Percentiles rank a stretch among this genome's conserved stretches.
Evolutionary conservation across 64 coral and sea anemone species (phyloP).

Genomic region (Stichodactyla mertensii): DNA sequence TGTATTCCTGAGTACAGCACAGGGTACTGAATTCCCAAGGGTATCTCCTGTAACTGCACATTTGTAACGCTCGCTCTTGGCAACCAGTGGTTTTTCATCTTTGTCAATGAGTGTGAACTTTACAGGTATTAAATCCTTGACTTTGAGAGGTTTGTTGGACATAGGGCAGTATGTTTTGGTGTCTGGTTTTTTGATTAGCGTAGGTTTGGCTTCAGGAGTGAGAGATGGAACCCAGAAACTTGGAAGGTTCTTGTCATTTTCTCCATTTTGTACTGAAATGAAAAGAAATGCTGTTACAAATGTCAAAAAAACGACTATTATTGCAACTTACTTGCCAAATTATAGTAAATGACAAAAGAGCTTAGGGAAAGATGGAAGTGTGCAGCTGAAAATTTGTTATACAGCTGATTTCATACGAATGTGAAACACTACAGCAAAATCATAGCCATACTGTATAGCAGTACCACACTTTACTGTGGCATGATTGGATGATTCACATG

Average conservation of each 20-base stretch:
- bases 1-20: constrained; percentile 92
- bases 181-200: constrained; percentile 79
- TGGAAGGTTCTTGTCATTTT: constrained; percentile 62
- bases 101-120: constrained; percentile 69
- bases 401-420: no score
- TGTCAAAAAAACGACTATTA: background rate
- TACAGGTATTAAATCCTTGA: constrained; percentile 93
- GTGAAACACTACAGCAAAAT: no score
- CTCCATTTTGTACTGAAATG: constrained; percentile 3
- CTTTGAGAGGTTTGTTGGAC: constrained; percentile 68
- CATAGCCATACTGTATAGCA: no score
- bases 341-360: no score
- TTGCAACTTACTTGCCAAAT: no score
- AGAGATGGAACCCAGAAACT: constrained; percentile 98
- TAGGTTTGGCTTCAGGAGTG: constrained; percentile 86
- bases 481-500: no score
- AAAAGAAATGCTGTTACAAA: background rate
- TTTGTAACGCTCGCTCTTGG: constrained; percentile 75
- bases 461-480: no score
- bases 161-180: constrained; percentile 94
- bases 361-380: no score
- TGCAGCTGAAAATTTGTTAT: no score
- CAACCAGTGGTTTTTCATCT: constrained; percentile 77
- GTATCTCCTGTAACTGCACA: constrained; percentile 93
- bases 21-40: constrained; percentile 91